Percentiles rank a stretch among this genome's conserved stretches.
Evolutionary conservation across 2,888 invertebrate species (phyloP).

Genomic region (Drosophila peninsularis): DNA sequence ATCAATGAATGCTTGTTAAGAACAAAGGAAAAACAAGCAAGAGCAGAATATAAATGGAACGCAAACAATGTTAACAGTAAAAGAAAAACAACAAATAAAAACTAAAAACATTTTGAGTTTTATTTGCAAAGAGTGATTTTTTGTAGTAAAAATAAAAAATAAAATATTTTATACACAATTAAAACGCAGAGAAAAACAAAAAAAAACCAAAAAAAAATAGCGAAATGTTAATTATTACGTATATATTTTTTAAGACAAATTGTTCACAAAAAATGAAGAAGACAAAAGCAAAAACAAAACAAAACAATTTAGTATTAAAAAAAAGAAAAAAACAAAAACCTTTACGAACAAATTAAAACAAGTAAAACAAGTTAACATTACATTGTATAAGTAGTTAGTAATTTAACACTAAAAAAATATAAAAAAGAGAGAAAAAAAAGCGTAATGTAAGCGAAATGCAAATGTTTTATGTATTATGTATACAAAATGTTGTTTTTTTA

Average conservation of each 20-base stretch:
- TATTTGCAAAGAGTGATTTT: constrained; percentile 81
- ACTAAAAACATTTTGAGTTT: constrained; percentile 71
- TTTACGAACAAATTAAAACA: constrained; percentile 83
- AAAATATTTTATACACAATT: constrained; percentile 71
- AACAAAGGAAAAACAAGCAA: not conserved
- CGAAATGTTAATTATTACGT: constrained; percentile 80
- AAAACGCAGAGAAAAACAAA: constrained; percentile 37
- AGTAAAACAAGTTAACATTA: constrained; percentile 84
- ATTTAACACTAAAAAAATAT: constrained; percentile 73
- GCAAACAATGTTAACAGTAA: constrained; percentile 19
- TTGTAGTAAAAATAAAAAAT: constrained; percentile 70
- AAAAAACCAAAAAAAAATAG: constrained; percentile 48
- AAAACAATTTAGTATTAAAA: constrained; percentile 55
- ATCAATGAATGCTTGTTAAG: constrained; percentile 3
- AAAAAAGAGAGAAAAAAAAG: constrained; percentile 12
- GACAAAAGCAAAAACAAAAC: constrained; percentile 9
- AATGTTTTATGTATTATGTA: constrained; percentile 68
- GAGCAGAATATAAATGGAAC: not conserved
- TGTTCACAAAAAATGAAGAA: constrained; percentile 60
- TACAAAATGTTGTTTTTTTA: constrained; percentile 67
- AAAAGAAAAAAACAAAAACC: constrained; percentile 54
- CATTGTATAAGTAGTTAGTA: constrained; percentile 84
- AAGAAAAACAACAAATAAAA: constrained; percentile 58
- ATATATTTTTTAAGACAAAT: constrained; percentile 82
- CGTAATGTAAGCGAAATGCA: constrained; percentile 43